Evolutionary conservation across 23 tunicate genomes (phyloP).

Genomic region (Trididemnum miniatum): DNA sequence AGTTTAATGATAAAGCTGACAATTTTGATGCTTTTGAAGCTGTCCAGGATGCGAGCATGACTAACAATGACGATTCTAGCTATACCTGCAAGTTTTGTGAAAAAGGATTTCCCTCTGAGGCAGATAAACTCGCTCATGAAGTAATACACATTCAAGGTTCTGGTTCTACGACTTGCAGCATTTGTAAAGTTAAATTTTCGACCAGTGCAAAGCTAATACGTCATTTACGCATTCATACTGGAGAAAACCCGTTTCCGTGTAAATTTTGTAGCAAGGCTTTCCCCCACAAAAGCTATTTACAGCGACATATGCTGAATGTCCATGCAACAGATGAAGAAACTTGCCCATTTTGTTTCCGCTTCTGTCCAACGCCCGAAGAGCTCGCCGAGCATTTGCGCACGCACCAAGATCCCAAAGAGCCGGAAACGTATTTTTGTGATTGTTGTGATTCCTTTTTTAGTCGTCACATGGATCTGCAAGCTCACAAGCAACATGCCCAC

Average conservation of each 20-base stretch:
- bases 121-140: conserved; percentile 23
- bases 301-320: conserved; percentile 13
- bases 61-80: background rate
- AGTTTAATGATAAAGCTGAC: background rate
- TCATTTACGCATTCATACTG: conserved; percentile 11
- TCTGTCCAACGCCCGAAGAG: conserved; percentile 19
- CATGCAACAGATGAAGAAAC: conserved; percentile 30
- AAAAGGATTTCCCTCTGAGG: background rate
- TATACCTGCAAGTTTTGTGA: conserved; percentile 5
- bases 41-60: background rate
- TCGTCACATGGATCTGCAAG: background rate
- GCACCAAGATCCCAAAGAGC: conserved; percentile 5
- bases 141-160: background rate
- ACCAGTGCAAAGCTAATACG: background rate
- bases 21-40: background rate
- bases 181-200: conserved; percentile 11
- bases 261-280: conserved; percentile 25
- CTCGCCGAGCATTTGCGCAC: background rate
- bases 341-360: conserved; percentile 33
- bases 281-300: conserved; percentile 2
- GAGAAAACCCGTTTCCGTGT: conserved; percentile 2
- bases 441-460: background rate
- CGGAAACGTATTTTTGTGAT: background rate
- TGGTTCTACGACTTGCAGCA: background rate
- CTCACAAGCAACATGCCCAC: background rate